A percentile compares a stretch with the other conserved stretches of the same genome.
Conservation (phyloP, 2,797 vertebrate species). For the Lates japonicus region DNA sequence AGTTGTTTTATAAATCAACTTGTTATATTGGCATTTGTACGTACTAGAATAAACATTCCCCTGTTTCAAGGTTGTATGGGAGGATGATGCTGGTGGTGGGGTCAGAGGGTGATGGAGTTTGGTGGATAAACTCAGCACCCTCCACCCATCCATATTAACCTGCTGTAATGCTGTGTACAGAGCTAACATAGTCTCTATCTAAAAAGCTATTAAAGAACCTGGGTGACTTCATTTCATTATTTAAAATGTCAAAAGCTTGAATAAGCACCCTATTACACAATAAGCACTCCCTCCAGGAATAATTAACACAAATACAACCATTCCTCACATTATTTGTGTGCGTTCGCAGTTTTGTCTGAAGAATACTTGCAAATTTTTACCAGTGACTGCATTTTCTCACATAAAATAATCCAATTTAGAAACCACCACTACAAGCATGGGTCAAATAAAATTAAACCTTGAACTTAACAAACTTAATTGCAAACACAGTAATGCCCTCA, state of each 20-base stretch:
- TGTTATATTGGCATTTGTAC: conserved; percentile 56
- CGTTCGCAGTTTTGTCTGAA: conserved; percentile 16
- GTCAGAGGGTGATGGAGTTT: conserved; percentile 52
- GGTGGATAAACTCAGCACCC: conserved; percentile 47
- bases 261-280: conserved; percentile 35
- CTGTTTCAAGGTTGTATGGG: conserved; percentile 40
- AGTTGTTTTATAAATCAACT: conserved; percentile 61
- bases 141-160: conserved; percentile 27
- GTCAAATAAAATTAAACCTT: conserved; percentile 17
- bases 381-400: background rate
- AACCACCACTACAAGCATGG: background rate
- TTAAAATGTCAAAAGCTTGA: conserved; percentile 46
- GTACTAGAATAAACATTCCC: conserved; percentile 54
- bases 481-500: background rate
- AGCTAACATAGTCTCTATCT: conserved; percentile 14
- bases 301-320: conserved; percentile 29
- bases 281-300: conserved; percentile 28
- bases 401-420: conserved; percentile 24
- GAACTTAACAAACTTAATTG: conserved; percentile 15
- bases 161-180: conserved; percentile 32
- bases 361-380: conserved; percentile 2
- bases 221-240: conserved; percentile 22
- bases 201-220: conserved; percentile 27
- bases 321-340: conserved; percentile 18
- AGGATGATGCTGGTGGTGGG: conserved; percentile 30